Base-by-base conservation (phyloP, 1,140 invertebrate species). In the Myzus persicae region DNA sequence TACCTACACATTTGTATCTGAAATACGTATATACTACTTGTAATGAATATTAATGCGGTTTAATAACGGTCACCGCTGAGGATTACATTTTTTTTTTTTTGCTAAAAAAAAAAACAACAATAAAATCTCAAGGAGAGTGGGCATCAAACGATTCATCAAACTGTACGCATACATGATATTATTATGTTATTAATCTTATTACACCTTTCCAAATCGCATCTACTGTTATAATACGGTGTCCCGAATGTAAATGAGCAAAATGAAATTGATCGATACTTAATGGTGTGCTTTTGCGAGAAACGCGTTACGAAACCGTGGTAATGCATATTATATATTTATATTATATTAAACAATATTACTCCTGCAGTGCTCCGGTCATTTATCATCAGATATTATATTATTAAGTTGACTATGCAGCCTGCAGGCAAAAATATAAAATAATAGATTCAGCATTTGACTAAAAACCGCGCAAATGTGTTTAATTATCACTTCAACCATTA, bases 151-250 rank as follows among this genome's bases (percentile, higher is more conserved):
- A 76, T 76, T 76, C n/a, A 76, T 76, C 59, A 76, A n/a, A 76
- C 31, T n/a, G 31, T 20, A 14, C 31, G 3, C n/a, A n/a, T 14
- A 67, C 20, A 24, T 5, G 4, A n/a, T n/a, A n/a, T 76, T 76
- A 36, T 76, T 76, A 76, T n/a, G 14, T 76, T 76, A 76, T n/a
- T 76, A 76, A 76, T 76, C 59, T 76, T 76, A 76, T 76, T 76
- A 76, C 59, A 76, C n/a, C n/a, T 76, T 76, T n/a, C 20, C 59
- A n/a, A 76, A 76, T 76, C 59, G 59, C 14, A 76, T n/a, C 14
- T n/a, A 76, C 14, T n/a, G 4, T n/a, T n/a, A 76, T n/a, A 14
- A 31, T 24, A 7, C 48, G n/a, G n/a, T 76, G 31, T n/a, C 31
- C 14, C n/a, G 59, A n/a, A 76, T 67, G 59, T 4, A 76, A n/a